Percentiles rank a stretch among this genome's conserved stretches.
These are phyloP conservation scores for Himantopus leucocephalus DNA, from an alignment of 2,113 vertebrate genomes.

Conservation along the genomic window DNA sequence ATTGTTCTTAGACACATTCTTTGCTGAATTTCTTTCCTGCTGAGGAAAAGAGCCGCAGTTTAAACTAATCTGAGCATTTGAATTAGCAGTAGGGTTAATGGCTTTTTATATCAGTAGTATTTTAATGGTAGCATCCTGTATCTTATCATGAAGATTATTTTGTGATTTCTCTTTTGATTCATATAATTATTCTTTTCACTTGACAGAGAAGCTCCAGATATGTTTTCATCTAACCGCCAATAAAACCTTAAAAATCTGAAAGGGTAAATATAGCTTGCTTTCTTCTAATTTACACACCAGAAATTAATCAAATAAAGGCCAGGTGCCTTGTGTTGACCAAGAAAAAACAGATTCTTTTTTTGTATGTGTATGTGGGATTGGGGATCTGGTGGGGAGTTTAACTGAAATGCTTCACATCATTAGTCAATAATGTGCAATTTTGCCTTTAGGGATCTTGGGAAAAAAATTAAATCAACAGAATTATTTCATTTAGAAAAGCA, in stretches of 20 bases:
- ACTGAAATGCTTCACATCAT: background rate
- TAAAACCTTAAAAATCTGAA: background rate
- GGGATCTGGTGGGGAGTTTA: background rate
- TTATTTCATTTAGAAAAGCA: constrained; percentile 50
- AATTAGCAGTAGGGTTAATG: background rate
- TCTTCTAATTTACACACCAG: background rate
- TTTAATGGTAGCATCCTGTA: background rate
- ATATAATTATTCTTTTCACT: background rate
- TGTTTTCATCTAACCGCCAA: background rate
- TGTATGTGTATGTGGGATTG: background rate
- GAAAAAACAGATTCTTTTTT: background rate
- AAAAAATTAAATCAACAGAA: constrained; percentile 21
- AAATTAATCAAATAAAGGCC: background rate
- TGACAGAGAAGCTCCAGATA: background rate
- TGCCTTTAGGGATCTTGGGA: background rate
- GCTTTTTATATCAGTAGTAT: background rate
- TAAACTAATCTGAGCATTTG: background rate
- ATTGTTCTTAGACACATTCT: background rate
- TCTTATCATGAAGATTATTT: background rate
- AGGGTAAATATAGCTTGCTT: background rate
- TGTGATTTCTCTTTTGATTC: background rate
- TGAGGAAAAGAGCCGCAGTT: background rate
- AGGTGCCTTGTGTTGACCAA: background rate
- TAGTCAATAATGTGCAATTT: constrained; percentile 9
- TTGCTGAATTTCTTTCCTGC: background rate